Percentiles rank a stretch among this genome's conserved stretches.
These are phyloP conservation scores for Brassicogethes aeneus DNA, from an alignment of 2,888 invertebrate genomes.

Conservation along the genomic window DNA sequence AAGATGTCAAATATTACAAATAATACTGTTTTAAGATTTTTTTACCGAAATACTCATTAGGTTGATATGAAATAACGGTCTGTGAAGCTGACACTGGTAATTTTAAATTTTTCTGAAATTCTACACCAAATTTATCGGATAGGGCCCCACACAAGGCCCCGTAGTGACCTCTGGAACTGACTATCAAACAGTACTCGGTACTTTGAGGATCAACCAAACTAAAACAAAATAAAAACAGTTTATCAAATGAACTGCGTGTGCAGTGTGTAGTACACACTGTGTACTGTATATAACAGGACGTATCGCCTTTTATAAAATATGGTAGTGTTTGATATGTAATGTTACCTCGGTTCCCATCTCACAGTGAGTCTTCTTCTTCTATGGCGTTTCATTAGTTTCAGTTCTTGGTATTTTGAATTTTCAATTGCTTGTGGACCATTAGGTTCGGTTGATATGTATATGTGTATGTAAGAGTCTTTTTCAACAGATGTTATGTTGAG, in stretches of 20 bases:
- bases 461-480: constrained; percentile 28
- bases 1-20: no score
- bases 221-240: constrained; percentile 15
- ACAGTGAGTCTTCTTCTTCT: constrained; percentile 29
- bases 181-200: constrained; percentile 46
- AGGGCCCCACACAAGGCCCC: constrained; percentile 44
- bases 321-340: background rate
- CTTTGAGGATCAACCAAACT: constrained; percentile 43
- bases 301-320: constrained; percentile 1
- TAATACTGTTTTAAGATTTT: no score
- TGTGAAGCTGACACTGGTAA: constrained; percentile 13
- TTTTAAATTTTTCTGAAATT: constrained; percentile 5
- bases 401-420: constrained; percentile 18
- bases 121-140: constrained; percentile 27
- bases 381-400: constrained; percentile 29
- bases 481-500: constrained; percentile 23
- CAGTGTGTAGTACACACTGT: background rate
- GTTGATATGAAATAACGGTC: constrained; percentile 16
- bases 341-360: constrained; percentile 37
- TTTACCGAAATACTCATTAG: no score
- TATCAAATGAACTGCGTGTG: background rate
- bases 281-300: background rate
- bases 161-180: constrained; percentile 41
- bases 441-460: constrained; percentile 36
- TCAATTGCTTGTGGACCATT: constrained; percentile 34